A percentile compares a stretch with the other conserved stretches of the same genome.
Conservation (phyloP, 2,888 invertebrate species). For the Hermaeophaga mercurialis region DNA sequence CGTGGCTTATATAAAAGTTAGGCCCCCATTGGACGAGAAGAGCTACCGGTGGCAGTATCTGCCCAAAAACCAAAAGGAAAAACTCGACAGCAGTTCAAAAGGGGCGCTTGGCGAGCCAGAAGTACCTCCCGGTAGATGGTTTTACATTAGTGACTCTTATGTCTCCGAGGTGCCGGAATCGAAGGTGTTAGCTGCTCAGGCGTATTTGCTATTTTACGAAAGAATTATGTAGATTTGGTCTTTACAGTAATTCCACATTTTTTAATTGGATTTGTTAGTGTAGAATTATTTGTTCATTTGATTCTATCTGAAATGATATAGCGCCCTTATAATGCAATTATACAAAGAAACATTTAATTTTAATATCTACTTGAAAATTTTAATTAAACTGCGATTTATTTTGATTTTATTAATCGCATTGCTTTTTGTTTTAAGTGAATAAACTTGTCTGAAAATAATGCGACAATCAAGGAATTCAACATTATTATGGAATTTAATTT, state of each 20-base stretch:
- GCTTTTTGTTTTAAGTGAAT: too few species aligned
- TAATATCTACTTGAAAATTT: too few species aligned
- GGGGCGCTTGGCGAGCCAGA: constrained; percentile 55
- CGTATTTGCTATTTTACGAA: constrained; percentile 96
- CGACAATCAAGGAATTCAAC: too few species aligned
- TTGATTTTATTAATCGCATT: too few species aligned
- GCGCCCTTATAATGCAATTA: too few species aligned
- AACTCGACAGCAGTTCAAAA: constrained; percentile 54
- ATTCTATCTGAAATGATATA: too few species aligned
- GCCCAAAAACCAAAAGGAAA: constrained; percentile 58
- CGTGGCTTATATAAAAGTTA: constrained; percentile 91
- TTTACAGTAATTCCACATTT: background rate
- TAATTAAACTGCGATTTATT: too few species aligned
- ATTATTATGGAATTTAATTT: too few species aligned
- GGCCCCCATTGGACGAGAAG: constrained; percentile 65
- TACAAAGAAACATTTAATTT: too few species aligned
- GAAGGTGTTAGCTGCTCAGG: constrained; percentile 83
- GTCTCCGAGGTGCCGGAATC: constrained; percentile 82
- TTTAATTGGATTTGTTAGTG: background rate
- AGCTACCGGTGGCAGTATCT: constrained; percentile 77
- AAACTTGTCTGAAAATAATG: too few species aligned
- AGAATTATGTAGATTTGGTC: constrained; percentile 70
- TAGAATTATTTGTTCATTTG: background rate
- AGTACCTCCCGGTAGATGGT: constrained; percentile 83
- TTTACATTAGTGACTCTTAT: constrained; percentile 88